A percentile compares a stretch with the other conserved stretches of the same genome.
These are phyloP conservation scores for Pristis pectinata DNA, from an alignment of 2,797 vertebrate species.

Conservation along the genomic window DNA sequence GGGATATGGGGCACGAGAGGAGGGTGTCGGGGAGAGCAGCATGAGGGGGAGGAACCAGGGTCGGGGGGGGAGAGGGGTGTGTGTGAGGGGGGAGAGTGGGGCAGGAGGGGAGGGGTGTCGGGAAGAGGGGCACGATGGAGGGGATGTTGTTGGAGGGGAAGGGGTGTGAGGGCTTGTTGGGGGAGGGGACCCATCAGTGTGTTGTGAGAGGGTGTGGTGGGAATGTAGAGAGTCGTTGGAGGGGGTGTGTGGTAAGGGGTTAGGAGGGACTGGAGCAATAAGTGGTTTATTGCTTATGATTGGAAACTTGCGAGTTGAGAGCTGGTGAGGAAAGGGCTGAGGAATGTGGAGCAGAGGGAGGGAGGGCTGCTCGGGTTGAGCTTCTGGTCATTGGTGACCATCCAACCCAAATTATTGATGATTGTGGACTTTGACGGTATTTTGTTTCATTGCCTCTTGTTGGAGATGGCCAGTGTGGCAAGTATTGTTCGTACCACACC, in stretches of 20 bases:
- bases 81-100: neutral
- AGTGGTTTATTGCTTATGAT: neutral
- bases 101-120: neutral
- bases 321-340: too few species aligned
- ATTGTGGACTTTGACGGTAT: constrained; percentile 31
- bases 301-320: too few species aligned
- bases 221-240: neutral
- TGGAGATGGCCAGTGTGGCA: constrained; percentile 43
- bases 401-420: neutral
- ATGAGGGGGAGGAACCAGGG: too few species aligned
- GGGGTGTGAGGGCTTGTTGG: neutral
- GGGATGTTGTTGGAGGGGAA: neutral
- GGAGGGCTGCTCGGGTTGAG: neutral
- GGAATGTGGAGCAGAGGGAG: too few species aligned
- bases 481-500: constrained; percentile 42
- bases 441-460: constrained; percentile 31
- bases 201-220: too few species aligned
- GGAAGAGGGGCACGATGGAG: neutral
- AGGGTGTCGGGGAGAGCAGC: too few species aligned
- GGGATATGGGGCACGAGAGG: too few species aligned
- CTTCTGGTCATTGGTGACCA: too few species aligned
- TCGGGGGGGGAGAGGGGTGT: neutral
- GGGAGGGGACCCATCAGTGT: neutral
- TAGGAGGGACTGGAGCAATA: neutral
- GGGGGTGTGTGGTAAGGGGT: neutral